Evolutionary conservation across 2,113 vertebrate genomes (phyloP).

Genomic region (Pomatorhinus ruficollis): DNA sequence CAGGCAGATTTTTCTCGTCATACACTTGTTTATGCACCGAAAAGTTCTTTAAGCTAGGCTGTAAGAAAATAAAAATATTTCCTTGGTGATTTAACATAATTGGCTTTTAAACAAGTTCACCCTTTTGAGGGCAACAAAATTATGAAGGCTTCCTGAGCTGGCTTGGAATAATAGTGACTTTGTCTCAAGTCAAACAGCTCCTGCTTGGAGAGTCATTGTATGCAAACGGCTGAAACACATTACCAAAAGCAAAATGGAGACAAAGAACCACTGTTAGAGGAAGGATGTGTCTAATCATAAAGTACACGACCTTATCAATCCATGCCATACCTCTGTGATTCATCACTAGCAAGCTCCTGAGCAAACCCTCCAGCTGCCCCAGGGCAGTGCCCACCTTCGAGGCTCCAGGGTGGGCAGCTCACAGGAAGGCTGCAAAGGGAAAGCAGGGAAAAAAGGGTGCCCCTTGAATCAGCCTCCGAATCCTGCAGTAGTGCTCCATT

Average conservation of each 20-base stretch:
- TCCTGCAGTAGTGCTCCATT: background rate
- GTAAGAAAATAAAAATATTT: background rate
- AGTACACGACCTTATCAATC: conserved; percentile 67
- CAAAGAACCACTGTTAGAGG: conserved; percentile 53
- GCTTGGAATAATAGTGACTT: conserved; percentile 19
- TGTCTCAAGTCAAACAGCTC: conserved; percentile 39
- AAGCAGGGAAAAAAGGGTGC: background rate
- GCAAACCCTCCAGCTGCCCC: conserved; percentile 25
- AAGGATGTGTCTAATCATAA: conserved; percentile 68
- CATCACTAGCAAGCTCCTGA: conserved; percentile 41
- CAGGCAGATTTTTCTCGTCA: background rate
- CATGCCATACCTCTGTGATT: conserved; percentile 59
- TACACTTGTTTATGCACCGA: background rate
- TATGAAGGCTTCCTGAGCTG: background rate
- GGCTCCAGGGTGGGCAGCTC: conserved; percentile 17
- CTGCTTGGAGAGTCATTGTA: background rate
- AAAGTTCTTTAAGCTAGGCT: background rate
- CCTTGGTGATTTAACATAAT: background rate
- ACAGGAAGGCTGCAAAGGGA: background rate
- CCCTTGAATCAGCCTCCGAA: background rate
- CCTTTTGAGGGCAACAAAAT: background rate
- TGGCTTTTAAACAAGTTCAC: conserved; percentile 20
- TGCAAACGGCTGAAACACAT: background rate
- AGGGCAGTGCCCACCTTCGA: background rate
- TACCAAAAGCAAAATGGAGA: conserved; percentile 52